Conservation (phyloP, 1,140 invertebrate genomes). For the Luehdorfia chinensis region DNA sequence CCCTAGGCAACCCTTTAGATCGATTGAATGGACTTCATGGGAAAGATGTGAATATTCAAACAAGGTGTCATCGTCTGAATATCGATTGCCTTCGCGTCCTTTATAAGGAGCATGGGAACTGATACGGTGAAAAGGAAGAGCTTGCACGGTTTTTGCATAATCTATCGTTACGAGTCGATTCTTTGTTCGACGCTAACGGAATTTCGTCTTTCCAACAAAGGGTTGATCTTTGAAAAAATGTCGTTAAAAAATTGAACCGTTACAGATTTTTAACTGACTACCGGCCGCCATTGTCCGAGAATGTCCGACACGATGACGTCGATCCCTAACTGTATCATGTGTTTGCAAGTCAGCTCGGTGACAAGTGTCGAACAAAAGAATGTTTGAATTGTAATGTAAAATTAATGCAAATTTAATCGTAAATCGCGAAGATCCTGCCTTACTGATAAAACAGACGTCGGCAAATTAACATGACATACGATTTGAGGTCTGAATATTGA, state of each 20-base stretch:
- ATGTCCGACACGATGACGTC: conserved; percentile 1
- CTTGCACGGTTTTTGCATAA: conserved; percentile 67
- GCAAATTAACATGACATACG: conserved; percentile 15
- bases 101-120: conserved; percentile 68
- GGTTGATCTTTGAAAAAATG: conserved; percentile 48
- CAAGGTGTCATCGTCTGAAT: conserved; percentile 75
- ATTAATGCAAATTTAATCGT: conserved; percentile 38
- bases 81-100: conserved; percentile 64
- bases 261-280: conserved; percentile 44
- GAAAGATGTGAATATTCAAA: conserved; percentile 75
- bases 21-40: conserved; percentile 59
- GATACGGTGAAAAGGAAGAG: conserved; percentile 70
- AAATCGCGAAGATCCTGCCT: conserved; percentile 27
- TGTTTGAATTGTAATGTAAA: conserved; percentile 37
- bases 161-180: conserved; percentile 48
- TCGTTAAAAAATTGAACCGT: conserved; percentile 64
- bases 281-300: conserved; percentile 39
- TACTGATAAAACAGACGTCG: conserved; percentile 20
- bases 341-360: conserved; percentile 18
- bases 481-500: conserved; percentile 15
- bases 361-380: conserved; percentile 40
- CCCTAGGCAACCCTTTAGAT: conserved; percentile 59
- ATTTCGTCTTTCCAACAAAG: conserved; percentile 45
- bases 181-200: conserved; percentile 63
- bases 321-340: conserved; percentile 31